Percentiles rank a stretch among this genome's conserved stretches.
Conservation (phyloP, 2,888 invertebrate species). For the Eucera pruinosa region DNA sequence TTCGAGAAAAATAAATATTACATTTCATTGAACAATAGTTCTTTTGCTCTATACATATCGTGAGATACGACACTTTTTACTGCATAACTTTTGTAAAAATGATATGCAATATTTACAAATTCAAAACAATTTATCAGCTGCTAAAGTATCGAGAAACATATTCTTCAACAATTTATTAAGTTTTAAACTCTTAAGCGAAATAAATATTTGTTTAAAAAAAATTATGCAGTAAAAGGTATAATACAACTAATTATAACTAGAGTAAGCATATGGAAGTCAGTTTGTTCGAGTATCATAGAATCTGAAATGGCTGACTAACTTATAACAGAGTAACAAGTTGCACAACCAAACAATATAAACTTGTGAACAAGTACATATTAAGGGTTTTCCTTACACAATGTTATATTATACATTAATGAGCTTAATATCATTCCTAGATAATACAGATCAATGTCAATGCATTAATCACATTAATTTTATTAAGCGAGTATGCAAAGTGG, state of each 20-base stretch:
- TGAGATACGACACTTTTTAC: conserved; percentile 23
- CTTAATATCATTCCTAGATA: conserved; percentile 31
- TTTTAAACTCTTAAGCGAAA: neutral
- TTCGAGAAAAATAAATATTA: conserved; percentile 29
- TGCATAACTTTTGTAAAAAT: conserved; percentile 32
- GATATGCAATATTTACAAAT: conserved; percentile 20
- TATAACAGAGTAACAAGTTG: conserved; percentile 61
- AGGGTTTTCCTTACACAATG: conserved; percentile 34
- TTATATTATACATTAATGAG: conserved; percentile 38
- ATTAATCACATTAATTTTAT: conserved; percentile 46
- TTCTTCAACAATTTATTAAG: no score
- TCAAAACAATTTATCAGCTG: neutral
- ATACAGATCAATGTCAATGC: conserved; percentile 43
- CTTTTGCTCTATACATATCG: conserved; percentile 19
- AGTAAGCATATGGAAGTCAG: conserved; percentile 28
- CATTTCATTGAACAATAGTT: conserved; percentile 7
- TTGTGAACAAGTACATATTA: conserved; percentile 52
- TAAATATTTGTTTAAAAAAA: conserved; percentile 20
- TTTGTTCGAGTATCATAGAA: conserved; percentile 33
- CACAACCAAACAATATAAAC: conserved; percentile 52
- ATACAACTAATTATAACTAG: conserved; percentile 22
- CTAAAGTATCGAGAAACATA: neutral
- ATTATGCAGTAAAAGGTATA: conserved; percentile 48
- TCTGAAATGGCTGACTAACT: conserved; percentile 52
- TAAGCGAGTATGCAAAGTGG: conserved; percentile 44